Percentiles rank a stretch among this genome's conserved stretches.
Conservation (phyloP, 2,888 invertebrate genomes). For the Agonopterix alstromeriana region DNA sequence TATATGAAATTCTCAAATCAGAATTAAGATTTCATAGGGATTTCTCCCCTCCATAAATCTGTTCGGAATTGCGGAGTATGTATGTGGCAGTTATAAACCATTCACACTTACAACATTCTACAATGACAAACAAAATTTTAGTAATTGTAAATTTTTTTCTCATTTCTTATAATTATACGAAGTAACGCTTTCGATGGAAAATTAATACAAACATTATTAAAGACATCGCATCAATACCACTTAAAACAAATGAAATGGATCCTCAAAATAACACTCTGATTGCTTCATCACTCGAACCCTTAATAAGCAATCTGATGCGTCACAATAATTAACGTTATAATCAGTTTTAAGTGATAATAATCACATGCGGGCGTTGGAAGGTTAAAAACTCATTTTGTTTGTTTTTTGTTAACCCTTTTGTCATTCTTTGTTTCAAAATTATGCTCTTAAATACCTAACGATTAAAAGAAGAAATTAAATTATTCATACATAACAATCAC, state of each 20-base stretch:
- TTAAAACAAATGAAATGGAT: neutral
- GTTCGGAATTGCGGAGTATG: too few species aligned
- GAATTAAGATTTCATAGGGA: too few species aligned
- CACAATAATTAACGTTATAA: constrained; percentile 64
- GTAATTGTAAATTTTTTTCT: too few species aligned
- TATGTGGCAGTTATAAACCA: too few species aligned
- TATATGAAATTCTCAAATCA: too few species aligned
- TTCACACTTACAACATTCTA: too few species aligned
- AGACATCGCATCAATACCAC: neutral
- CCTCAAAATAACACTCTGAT: constrained; percentile 30
- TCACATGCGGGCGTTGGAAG: constrained; percentile 56
- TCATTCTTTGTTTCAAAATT: constrained; percentile 11
- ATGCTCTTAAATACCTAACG: neutral
- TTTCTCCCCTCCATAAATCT: too few species aligned
- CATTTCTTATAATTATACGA: too few species aligned
- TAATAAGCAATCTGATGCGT: constrained; percentile 67
- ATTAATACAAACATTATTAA: neutral
- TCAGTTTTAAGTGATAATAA: constrained; percentile 69
- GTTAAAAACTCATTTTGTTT: constrained; percentile 25
- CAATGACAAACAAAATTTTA: too few species aligned
- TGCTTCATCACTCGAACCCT: constrained; percentile 42
- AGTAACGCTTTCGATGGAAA: too few species aligned
- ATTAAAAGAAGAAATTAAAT: neutral
- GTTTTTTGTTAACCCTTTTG: constrained; percentile 58
- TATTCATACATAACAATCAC: neutral